Conservation (phyloP, 2,797 vertebrate genomes). For the Oreochromis grahami region DNA sequence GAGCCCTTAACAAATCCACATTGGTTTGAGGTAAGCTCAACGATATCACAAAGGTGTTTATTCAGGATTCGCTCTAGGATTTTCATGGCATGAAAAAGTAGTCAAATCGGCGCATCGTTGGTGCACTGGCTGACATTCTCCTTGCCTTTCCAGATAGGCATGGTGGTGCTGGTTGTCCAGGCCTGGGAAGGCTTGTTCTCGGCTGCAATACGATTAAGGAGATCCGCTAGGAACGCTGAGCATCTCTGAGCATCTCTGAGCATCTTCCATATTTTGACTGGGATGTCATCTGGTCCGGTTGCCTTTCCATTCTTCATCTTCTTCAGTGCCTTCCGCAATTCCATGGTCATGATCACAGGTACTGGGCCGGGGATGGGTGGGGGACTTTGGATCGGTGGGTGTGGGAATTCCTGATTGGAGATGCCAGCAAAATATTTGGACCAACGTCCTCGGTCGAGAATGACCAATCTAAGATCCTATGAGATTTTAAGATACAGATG, state of each 20-base stretch:
- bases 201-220: neutral
- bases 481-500: neutral
- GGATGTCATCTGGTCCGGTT: neutral
- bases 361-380: neutral
- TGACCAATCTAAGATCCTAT: neutral
- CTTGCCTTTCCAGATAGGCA: neutral
- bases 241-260: too few relatives aligned
- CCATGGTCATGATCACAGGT: neutral
- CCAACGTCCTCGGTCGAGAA: too few relatives aligned
- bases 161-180: neutral
- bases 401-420: neutral
- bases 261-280: neutral
- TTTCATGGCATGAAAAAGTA: neutral
- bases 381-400: neutral
- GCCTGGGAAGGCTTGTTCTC: neutral
- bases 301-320: neutral
- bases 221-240: neutral
- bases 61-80: neutral
- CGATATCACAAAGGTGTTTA: neutral
- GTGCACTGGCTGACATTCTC: neutral
- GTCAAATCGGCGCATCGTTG: neutral
- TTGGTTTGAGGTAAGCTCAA: neutral
- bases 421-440: neutral
- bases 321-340: neutral
- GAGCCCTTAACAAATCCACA: neutral